phyloP scores from a whole-genome alignment of 2,113 vertebrate genomes.

The Prietella phreatophila region DNA sequence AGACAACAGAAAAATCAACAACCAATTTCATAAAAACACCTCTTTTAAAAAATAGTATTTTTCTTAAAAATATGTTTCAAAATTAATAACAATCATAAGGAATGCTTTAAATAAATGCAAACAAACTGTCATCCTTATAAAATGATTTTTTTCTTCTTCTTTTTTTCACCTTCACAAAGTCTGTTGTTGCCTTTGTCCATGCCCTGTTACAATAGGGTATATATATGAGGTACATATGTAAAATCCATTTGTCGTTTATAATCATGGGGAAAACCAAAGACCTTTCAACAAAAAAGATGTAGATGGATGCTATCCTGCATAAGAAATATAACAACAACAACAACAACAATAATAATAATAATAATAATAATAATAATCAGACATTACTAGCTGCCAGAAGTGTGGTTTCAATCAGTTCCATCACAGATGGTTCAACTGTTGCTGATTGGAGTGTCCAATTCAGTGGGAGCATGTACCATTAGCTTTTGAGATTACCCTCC shows the following conservation, averaged over 20 bases:
- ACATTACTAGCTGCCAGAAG: not conserved
- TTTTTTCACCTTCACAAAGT: not conserved
- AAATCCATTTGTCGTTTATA: not conserved
- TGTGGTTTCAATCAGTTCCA: not conserved
- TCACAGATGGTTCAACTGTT: not conserved
- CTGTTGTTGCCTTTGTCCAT: not conserved
- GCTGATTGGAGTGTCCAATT: not conserved
- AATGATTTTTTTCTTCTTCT: not conserved
- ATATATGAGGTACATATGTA: not conserved
- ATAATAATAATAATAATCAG: not conserved
- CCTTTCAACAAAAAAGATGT: not conserved
- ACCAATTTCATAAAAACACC: not conserved
- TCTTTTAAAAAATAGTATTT: not conserved
- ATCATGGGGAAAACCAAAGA: not conserved
- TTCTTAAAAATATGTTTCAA: not conserved
- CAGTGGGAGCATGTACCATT: not conserved
- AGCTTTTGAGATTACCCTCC: not conserved
- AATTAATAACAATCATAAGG: not conserved
- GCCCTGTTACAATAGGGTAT: not conserved
- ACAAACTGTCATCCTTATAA: not conserved
- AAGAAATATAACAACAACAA: not conserved
- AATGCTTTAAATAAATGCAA: not conserved
- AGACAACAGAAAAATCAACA: not conserved
- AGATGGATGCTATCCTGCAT: not conserved
- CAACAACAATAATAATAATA: too few species aligned